Evolutionary conservation across 2,888 invertebrate genomes (phyloP), one percentile per base, ranked within the genome.

Genomic region (Aphodius sticticus): DNA sequence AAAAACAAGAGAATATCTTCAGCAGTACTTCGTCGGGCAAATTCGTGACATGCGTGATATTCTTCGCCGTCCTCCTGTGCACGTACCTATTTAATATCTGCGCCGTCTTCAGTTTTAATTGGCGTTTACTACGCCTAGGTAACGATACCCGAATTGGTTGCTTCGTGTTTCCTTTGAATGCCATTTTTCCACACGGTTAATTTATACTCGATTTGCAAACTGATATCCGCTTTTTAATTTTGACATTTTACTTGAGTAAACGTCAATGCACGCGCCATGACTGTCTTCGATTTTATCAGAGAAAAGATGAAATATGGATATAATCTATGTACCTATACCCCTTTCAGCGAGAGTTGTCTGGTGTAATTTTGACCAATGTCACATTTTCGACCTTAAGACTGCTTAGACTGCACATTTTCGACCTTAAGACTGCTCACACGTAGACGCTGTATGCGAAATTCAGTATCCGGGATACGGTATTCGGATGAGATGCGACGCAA

Each of bases 21-120:
- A 78, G 70, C 5, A 84, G 70, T 7, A 82, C 16, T 77, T 84
- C 84, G 16, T 80, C 80, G 0, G 84, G 84, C 69, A 84, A 69
- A 12, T 79, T 77, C 9, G 69, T 36, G 7, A 82, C 77, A 35
- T 78, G 77, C 6, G 71, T 79, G 16, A 16, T 15, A 26, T 77
- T 78, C 38, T 76, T 80, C 14, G 69, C 38, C 7, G 80, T 26
- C 35, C 77, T 76, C 53, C 16, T 78, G 16, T 70, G 76, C 7
- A 69, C 38, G 16, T 71, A 80, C 12, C 69, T 76, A 69, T 70
- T 71, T 69, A 70, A 78, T 6, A 70, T 15, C 71, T 76, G 72
- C 14, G 53, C 76, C 2, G 69, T 75, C n/a, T 38, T 75, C 36
- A 77, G 70, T 77, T 77, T 77, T 36, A 70, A 69, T 53, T 35